Base-by-base conservation (phyloP, 2,113 vertebrate species). In the Athene noctua region DNA sequence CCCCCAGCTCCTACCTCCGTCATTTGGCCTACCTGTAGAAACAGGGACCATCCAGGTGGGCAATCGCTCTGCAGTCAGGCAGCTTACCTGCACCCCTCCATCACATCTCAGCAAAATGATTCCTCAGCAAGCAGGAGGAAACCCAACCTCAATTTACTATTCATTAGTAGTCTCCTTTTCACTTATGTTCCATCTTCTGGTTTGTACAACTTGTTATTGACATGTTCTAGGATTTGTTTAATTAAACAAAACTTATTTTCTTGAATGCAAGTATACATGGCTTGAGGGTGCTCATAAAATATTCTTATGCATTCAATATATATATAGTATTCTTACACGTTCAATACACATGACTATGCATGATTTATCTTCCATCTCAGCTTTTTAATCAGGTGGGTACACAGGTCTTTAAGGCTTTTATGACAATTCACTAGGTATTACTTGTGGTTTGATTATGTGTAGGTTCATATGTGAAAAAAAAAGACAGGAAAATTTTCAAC, bases 1-100 rank as follows among this genome's bases (percentile, higher is more conserved):
- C 8, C 5, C 46, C 32, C 36, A 65, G 30, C 30, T 15, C 6
- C 4, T 0, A 10, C 3, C 18, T 23, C 9, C 1, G 4, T 29
- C 11, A 30, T 14, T 10, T 27, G 5, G 7, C 7, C 10, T 14
- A 40, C 29, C 34, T 40, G 23, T 6, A 54, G 36, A 27, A 80
- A n/a, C 3, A 1, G 22, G 9, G 4, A 22, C 22, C 2, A 0
- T 32, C 21, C 61, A 51, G 25, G 22, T 8, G 5, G 42, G 13
- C 40, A 52, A 17, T 27, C 0, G 0, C 32, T 63, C 25, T 29
- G 47, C 29, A 16, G 6, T 12, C 34, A 51, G 55, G 23, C 36
- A 80, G 44, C 30, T 73, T 51, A 25, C 47, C 14, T 65, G 11
- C 38, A 55, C 25, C 27, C 40, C 21, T 49, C 26, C 7, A 3